Evolutionary conservation across 2,113 vertebrate genomes (phyloP).

Genomic region (Ailurus styani): DNA sequence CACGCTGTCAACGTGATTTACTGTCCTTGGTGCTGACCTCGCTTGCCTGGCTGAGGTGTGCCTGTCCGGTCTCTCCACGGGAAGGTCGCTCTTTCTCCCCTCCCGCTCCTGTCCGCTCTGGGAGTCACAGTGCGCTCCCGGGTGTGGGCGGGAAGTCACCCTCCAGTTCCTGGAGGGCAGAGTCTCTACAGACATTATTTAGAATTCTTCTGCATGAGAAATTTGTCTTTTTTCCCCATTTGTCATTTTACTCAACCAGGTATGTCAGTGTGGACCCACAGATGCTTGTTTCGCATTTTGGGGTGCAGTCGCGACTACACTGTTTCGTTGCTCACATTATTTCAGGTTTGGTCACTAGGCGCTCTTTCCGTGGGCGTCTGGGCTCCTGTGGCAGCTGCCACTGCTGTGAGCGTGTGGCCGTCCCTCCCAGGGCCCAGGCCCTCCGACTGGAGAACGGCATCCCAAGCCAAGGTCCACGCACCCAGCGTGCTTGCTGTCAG

Average conservation of each 20-base stretch:
- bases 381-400: neutral
- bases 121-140: neutral
- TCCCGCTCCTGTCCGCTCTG: neutral
- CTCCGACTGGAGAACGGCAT: neutral
- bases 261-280: rapidly evolving
- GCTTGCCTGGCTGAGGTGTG: rapidly evolving
- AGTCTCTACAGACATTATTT: rapidly evolving
- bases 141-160: rapidly evolving
- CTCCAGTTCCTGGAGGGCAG: neutral
- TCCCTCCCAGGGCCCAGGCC: neutral
- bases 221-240: neutral
- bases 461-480: neutral
- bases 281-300: neutral
- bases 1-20: rapidly evolving
- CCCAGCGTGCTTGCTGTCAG: rapidly evolving
- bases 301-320: rapidly evolving
- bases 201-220: neutral
- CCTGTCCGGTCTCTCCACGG: neutral
- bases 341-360: neutral
- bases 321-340: rapidly evolving
- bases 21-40: neutral
- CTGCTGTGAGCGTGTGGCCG: neutral
- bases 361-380: rapidly evolving
- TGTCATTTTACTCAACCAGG: rapidly evolving
- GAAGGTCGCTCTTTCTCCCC: neutral